Conservation (phyloP, 35 echinoderm and acorn worm genomes). For the Hemicentrotus pulcherrimus region DNA sequence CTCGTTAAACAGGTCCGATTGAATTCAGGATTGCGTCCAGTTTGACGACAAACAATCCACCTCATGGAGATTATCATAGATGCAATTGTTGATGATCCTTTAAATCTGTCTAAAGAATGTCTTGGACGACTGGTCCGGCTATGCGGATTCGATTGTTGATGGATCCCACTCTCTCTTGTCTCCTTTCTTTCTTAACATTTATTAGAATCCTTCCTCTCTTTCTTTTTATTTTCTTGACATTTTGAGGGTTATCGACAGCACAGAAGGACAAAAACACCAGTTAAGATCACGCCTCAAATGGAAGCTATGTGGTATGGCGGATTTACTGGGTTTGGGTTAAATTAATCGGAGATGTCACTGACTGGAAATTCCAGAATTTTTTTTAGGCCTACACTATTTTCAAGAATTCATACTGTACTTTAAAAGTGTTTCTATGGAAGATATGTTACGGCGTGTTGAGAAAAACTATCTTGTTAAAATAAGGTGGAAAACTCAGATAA, state of each 20-base stretch:
- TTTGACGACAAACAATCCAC: not conserved
- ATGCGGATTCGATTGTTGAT: not conserved
- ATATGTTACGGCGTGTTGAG: too few relatives aligned
- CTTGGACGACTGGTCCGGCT: not conserved
- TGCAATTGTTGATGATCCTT: not conserved
- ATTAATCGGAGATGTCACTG: not conserved
- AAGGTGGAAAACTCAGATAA: too few relatives aligned
- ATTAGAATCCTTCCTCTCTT: not conserved
- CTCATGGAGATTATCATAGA: not conserved
- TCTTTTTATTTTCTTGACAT: not conserved
- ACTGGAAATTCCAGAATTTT: not conserved
- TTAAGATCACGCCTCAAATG: not conserved
- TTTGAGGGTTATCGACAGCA: not conserved
- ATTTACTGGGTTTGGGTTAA: not conserved
- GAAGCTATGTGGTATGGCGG: not conserved
- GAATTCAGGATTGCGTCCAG: not conserved
- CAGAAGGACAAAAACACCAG: not conserved
- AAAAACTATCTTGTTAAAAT: too few relatives aligned
- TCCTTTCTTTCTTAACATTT: not conserved
- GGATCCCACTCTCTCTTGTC: not conserved
- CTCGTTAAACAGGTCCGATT: not conserved
- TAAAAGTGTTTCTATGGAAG: too few relatives aligned
- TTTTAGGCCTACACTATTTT: too few relatives aligned
- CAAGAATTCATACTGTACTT: too few relatives aligned
- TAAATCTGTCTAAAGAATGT: constrained; percentile 9